Evolutionary conservation across 2,888 invertebrate species (phyloP).

Genomic region (Empis livida): DNA sequence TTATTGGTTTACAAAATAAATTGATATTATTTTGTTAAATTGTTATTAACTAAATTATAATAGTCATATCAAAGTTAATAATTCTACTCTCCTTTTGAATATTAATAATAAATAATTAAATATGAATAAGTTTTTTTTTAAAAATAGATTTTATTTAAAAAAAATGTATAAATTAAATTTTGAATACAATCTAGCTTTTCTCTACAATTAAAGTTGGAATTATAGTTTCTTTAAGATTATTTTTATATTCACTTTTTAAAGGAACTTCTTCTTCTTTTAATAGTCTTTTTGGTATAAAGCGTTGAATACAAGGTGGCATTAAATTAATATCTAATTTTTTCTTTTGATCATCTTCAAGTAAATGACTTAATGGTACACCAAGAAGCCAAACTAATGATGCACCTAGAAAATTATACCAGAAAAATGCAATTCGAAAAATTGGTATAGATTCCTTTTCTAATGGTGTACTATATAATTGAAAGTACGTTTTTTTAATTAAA

Average conservation of each 20-base stretch:
- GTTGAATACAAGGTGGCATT: conserved; percentile 20
- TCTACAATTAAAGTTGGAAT: no score
- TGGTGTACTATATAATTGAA: not conserved
- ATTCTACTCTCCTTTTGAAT: no score
- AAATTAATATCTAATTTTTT: conserved; percentile 21
- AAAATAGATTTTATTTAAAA: no score
- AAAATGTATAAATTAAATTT: no score
- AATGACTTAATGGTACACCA: conserved; percentile 39
- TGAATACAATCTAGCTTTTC: no score
- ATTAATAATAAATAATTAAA: no score
- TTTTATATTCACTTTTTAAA: not conserved
- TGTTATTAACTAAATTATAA: no score
- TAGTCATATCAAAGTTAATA: no score
- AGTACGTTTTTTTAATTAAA: not conserved
- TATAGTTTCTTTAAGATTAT: no score
- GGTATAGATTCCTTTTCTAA: conserved; percentile 15
- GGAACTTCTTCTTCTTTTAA: not conserved
- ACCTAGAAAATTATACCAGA: conserved; percentile 44
- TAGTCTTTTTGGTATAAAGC: conserved; percentile 11
- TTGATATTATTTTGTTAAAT: no score
- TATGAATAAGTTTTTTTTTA: no score
- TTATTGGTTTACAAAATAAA: no score
- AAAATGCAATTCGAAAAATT: conserved; percentile 44
- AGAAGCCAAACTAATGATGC: conserved; percentile 37
- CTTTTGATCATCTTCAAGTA: conserved; percentile 27